A percentile compares a stretch with the other conserved stretches of the same genome.
Conservation (phyloP, 2,888 invertebrate genomes). For the Lepidochrysops patricia region DNA sequence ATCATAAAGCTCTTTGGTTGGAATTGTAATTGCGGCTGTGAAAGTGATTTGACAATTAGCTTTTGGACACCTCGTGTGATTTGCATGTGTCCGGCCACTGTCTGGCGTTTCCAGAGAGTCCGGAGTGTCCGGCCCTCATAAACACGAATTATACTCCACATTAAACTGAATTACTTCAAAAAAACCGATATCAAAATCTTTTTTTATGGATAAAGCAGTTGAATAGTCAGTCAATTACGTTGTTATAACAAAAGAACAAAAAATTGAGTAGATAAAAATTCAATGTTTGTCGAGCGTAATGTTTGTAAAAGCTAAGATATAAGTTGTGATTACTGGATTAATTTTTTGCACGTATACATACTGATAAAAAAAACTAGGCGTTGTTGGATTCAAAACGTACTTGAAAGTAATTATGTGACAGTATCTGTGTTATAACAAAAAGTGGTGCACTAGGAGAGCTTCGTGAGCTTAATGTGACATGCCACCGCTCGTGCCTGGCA, state of each 20-base stretch:
- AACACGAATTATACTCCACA: background rate
- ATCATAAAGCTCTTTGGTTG: background rate
- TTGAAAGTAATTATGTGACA: background rate
- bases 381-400: background rate
- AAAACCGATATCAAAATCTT: background rate
- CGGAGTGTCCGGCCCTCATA: background rate
- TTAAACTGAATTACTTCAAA: background rate
- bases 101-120: background rate
- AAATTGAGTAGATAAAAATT: too few relatives aligned
- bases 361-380: too few relatives aligned
- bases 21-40: background rate
- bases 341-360: too few relatives aligned
- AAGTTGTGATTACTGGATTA: too few relatives aligned
- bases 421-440: background rate
- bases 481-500: constrained; percentile 11
- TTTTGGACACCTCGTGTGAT: background rate
- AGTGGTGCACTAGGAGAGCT: background rate
- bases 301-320: too few relatives aligned
- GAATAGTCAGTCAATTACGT: too few relatives aligned
- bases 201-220: too few relatives aligned
- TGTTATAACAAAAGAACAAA: too few relatives aligned
- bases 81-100: constrained; percentile 7
- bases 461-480: constrained; percentile 4
- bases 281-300: too few relatives aligned
- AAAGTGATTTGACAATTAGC: background rate